Evolutionary conservation across 2,797 vertebrate genomes (phyloP).

Genomic region (Acrossocheilus fasciatus): DNA sequence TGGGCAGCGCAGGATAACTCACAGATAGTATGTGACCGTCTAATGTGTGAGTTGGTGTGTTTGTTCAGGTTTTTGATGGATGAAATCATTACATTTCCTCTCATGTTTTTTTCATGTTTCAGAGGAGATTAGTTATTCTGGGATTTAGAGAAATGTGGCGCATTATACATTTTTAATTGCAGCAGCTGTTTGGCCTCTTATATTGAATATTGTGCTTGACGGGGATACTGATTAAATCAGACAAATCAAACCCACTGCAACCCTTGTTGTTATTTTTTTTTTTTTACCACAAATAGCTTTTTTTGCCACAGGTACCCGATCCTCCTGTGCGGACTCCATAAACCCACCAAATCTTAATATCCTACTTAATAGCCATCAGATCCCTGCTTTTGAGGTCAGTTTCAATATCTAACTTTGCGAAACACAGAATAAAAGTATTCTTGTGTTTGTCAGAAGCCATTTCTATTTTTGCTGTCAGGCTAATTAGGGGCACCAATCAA

Average conservation of each 20-base stretch:
- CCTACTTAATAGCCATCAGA: neutral
- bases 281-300: conserved; percentile 39
- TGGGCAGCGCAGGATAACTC: neutral
- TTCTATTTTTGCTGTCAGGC: conserved; percentile 51
- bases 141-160: conserved; percentile 79
- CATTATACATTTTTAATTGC: conserved; percentile 84
- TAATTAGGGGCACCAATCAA: conserved; percentile 61
- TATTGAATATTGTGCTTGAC: conserved; percentile 74
- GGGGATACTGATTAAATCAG: conserved; percentile 74
- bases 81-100: conserved; percentile 81
- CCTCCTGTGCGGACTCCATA: neutral
- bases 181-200: conserved; percentile 81
- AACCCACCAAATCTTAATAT: neutral
- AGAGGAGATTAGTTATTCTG: conserved; percentile 81
- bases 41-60: conserved; percentile 55
- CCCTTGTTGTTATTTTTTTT: conserved; percentile 7
- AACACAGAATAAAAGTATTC: conserved; percentile 61
- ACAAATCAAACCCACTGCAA: conserved; percentile 70
- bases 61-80: conserved; percentile 77
- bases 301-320: conserved; percentile 12
- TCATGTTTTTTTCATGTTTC: conserved; percentile 79
- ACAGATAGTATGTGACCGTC: neutral
- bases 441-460: conserved; percentile 62
- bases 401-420: conserved; percentile 9
- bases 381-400: conserved; percentile 10